A percentile compares a stretch with the other conserved stretches of the same genome.
Conservation (phyloP, 2,888 invertebrate species). For the Aspidapion aeneum region DNA sequence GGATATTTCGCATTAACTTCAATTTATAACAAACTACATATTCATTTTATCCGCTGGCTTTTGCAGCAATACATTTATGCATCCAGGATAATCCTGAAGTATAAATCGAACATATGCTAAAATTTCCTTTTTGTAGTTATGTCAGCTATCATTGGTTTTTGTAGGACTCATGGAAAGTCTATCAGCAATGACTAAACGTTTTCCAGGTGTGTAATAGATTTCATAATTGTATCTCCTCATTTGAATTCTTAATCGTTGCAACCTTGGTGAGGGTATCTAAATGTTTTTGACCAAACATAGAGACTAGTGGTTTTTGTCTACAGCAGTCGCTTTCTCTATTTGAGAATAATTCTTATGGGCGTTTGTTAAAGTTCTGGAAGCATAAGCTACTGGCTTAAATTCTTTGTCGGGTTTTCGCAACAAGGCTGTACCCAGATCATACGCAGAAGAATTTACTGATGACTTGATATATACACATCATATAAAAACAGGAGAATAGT, state of each 20-base stretch:
- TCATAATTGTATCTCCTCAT: too few species aligned
- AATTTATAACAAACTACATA: neutral
- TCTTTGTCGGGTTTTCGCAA: neutral
- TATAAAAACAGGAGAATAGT: neutral
- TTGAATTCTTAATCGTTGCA: too few species aligned
- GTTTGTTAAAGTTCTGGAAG: neutral
- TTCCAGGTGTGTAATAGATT: neutral
- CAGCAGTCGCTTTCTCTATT: too few species aligned
- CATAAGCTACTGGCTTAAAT: neutral
- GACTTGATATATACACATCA: neutral
- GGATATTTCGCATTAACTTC: neutral
- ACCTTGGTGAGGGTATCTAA: neutral
- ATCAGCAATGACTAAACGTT: neutral
- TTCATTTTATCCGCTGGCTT: neutral
- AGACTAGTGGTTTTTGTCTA: too few species aligned
- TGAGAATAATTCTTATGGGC: neutral
- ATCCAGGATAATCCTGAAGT: neutral
- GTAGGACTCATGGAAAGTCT: neutral
- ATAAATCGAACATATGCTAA: neutral
- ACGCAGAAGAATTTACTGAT: neutral
- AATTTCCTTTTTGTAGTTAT: neutral
- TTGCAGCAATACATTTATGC: neutral
- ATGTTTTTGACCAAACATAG: too few species aligned
- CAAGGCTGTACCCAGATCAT: neutral
- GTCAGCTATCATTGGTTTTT: neutral